These are phyloP conservation scores for Eubasilissa regina DNA, from an alignment of 1,140 invertebrate species.

Conservation along the genomic window DNA sequence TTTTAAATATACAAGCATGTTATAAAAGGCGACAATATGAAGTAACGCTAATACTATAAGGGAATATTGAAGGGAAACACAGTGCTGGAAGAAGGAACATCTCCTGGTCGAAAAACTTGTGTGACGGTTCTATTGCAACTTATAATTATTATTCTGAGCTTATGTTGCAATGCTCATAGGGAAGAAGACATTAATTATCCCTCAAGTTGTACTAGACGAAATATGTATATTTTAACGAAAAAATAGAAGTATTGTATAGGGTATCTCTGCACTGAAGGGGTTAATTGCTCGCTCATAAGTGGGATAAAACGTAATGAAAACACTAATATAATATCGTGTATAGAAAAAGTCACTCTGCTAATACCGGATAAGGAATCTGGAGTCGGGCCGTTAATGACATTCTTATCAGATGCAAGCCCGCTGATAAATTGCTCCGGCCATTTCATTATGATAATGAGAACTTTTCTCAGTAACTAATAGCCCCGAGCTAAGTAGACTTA, in stretches of 20 bases:
- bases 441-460: constrained; percentile 44
- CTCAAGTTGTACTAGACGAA: too few relatives aligned
- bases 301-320: constrained; percentile 28
- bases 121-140: too few relatives aligned
- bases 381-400: constrained; percentile 32
- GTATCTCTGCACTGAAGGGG: background rate
- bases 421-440: constrained; percentile 41
- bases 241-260: background rate
- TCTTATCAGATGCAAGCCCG: constrained; percentile 38
- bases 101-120: too few relatives aligned
- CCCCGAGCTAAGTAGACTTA: background rate
- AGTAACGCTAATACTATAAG: too few relatives aligned
- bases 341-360: constrained; percentile 32
- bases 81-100: too few relatives aligned
- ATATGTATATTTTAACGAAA: background rate
- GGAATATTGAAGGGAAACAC: too few relatives aligned
- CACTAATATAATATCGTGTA: constrained; percentile 26
- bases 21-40: too few relatives aligned
- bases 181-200: too few relatives aligned
- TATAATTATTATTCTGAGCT: too few relatives aligned
- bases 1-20: too few relatives aligned
- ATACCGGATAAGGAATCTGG: constrained; percentile 26
- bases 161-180: too few relatives aligned
- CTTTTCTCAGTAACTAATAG: constrained; percentile 42
- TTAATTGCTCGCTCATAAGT: constrained; percentile 2